phyloP scores from a whole-genome alignment of 92 coral and sea anemone species.

The Meandrina meandrites region DNA sequence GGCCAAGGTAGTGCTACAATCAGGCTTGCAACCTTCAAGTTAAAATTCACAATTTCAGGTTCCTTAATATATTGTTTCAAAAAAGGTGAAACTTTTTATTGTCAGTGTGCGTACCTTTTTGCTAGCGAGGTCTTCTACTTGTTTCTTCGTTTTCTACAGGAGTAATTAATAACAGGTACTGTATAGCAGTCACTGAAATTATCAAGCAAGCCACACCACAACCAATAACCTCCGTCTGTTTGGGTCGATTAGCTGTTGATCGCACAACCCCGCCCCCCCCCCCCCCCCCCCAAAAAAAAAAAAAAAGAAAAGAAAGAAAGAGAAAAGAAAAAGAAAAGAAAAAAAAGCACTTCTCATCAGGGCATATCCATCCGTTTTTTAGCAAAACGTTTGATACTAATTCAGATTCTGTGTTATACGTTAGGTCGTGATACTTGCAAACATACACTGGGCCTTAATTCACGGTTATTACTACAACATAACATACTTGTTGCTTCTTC shows the following conservation, averaged over 20 bases:
- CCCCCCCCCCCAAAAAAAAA: too few species aligned
- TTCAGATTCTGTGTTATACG: too few species aligned
- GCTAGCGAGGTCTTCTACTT: background rate
- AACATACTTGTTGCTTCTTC: conserved; percentile 37
- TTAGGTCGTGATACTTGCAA: too few species aligned
- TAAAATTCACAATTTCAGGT: background rate
- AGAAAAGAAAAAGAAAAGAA: too few species aligned
- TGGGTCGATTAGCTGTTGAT: background rate
- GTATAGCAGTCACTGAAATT: background rate
- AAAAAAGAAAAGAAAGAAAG: too few species aligned
- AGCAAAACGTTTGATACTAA: too few species aligned
- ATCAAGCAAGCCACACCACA: background rate
- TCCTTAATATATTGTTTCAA: background rate
- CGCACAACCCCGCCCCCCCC: too few species aligned
- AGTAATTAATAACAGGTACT: background rate
- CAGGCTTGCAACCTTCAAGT: conserved; percentile 6
- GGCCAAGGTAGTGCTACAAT: conserved; percentile 28
- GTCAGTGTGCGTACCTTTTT: conserved; percentile 6
- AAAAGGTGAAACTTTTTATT: background rate
- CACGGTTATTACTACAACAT: background rate
- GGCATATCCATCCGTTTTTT: too few species aligned
- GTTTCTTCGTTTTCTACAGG: conserved; percentile 25
- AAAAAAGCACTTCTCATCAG: too few species aligned
- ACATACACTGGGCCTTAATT: background rate
- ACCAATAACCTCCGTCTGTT: background rate